phyloP scores from a whole-genome alignment of 2,113 vertebrate species.

The Rhea pennata region DNA sequence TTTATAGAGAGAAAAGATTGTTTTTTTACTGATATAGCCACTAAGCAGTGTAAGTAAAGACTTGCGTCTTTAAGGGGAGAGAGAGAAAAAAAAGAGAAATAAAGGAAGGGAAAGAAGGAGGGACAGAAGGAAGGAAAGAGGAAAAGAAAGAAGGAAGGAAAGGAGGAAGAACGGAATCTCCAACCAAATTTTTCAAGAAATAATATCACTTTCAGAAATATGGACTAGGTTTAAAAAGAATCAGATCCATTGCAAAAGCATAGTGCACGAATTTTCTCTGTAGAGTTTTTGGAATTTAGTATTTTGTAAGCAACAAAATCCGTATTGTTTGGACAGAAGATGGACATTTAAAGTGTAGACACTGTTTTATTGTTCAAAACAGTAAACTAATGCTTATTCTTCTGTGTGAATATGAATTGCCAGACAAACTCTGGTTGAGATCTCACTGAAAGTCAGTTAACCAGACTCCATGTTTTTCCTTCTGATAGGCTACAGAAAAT shows the following conservation, averaged over 20 bases:
- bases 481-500: conserved; percentile 27
- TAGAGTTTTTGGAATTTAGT: background rate
- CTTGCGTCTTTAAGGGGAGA: background rate
- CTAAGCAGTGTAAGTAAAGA: accelerated
- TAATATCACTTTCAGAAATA: background rate
- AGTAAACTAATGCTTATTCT: background rate
- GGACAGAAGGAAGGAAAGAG: background rate
- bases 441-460: background rate
- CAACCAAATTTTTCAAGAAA: background rate
- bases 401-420: background rate
- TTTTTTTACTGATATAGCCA: background rate
- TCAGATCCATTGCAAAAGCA: background rate
- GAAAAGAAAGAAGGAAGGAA: background rate
- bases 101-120: too few species aligned
- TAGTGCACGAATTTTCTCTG: accelerated
- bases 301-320: background rate
- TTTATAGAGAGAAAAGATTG: background rate
- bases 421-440: background rate
- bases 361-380: background rate
- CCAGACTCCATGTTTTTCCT: conserved; percentile 7
- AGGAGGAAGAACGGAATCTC: background rate
- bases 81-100: background rate
- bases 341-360: background rate
- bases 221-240: background rate
- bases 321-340: background rate